phyloP scores from a whole-genome alignment of 1,140 invertebrate species.

The Melanaphis sacchari region DNA sequence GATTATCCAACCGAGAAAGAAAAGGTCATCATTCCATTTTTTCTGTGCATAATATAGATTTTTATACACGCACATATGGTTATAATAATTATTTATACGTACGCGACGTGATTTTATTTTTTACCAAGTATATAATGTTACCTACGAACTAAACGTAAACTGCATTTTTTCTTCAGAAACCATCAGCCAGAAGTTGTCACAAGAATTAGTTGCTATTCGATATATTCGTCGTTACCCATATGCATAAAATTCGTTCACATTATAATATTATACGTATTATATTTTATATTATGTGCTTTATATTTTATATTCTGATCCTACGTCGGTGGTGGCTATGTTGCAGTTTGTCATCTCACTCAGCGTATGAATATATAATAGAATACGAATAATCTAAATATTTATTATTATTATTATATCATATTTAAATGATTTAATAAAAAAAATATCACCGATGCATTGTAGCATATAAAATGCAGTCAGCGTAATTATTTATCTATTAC shows the following conservation, averaged over 20 bases:
- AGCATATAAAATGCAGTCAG: not conserved
- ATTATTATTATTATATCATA: not conserved
- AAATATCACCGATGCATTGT: not conserved
- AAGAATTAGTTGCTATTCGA: not conserved
- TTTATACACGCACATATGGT: not conserved
- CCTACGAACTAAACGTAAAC: not conserved
- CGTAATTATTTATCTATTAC: not conserved
- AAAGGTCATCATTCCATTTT: not conserved
- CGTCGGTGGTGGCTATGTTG: not conserved
- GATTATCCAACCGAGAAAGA: constrained; percentile 46
- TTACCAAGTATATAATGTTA: not conserved
- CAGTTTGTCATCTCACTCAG: not conserved
- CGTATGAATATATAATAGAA: not conserved
- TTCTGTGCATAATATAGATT: not conserved
- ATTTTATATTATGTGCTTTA: no score
- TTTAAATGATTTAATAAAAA: not conserved
- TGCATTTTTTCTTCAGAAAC: not conserved
- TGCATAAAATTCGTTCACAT: not conserved
- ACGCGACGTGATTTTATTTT: not conserved
- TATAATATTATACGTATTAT: not conserved
- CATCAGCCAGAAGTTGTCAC: not conserved
- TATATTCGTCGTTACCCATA: not conserved
- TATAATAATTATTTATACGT: not conserved
- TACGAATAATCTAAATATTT: not conserved
- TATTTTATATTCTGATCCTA: no score